A percentile compares a stretch with the other conserved stretches of the same genome.
These are phyloP conservation scores for Drosophila sp. DNA, from an alignment of 1,140 invertebrate genomes.

Conservation along the genomic window DNA sequence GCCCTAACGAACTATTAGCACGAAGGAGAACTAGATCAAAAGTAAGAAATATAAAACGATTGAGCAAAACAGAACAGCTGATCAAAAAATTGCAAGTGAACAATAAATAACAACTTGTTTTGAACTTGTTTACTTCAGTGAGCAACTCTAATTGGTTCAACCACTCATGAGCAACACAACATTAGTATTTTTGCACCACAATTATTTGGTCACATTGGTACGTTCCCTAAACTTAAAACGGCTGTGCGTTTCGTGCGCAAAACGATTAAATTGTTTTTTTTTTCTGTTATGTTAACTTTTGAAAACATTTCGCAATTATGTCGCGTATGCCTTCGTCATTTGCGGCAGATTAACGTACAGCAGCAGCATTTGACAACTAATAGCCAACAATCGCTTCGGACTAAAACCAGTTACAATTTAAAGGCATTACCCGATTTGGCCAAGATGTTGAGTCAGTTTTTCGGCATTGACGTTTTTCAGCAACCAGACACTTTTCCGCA, in stretches of 20 bases:
- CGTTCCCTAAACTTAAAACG: constrained; percentile 10
- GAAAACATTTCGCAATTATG: constrained; percentile 69
- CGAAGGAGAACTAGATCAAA: too few species aligned
- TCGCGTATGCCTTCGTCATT: constrained; percentile 69
- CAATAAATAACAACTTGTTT: too few species aligned
- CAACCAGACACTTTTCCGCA: constrained; percentile 60
- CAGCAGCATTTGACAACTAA: constrained; percentile 1
- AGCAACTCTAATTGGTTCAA: too few species aligned
- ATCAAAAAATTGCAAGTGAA: too few species aligned
- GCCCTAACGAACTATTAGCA: too few species aligned
- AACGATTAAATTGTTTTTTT: constrained; percentile 30
- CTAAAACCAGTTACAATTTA: constrained; percentile 29
- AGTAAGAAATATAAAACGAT: too few species aligned
- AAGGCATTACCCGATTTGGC: constrained; percentile 40
- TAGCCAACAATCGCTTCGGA: constrained; percentile 23
- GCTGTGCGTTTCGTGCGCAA: constrained; percentile 44
- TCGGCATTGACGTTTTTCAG: constrained; percentile 64
- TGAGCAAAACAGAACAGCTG: too few species aligned
- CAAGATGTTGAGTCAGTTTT: constrained; percentile 55
- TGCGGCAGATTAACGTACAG: constrained; percentile 52
- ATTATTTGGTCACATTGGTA: constrained; percentile 21
- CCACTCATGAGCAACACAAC: too few species aligned
- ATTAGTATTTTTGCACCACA: too few species aligned
- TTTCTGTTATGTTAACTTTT: constrained; percentile 54
- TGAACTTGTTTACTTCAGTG: too few species aligned